Conservation (phyloP, 2,797 vertebrate genomes). For the Chrysolophus pictus region DNA sequence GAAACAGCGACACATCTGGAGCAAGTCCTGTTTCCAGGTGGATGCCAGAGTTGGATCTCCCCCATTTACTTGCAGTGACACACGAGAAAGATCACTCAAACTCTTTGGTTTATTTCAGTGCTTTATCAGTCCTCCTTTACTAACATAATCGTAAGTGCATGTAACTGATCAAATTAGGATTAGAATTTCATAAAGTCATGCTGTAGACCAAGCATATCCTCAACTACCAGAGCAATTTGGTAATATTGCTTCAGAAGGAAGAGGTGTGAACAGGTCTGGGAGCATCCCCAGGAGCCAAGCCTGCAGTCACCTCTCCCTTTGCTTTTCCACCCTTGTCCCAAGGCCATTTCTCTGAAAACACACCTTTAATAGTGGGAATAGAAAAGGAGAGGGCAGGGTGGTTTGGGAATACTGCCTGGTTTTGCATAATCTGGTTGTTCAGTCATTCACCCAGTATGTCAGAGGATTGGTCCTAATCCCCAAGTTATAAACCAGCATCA, state of each 20-base stretch:
- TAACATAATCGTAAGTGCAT: neutral
- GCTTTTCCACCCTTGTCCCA: neutral
- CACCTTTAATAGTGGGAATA: neutral
- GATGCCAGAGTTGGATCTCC: fast-evolving
- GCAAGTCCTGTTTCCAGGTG: neutral
- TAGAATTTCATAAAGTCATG: neutral
- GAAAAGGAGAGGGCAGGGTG: neutral
- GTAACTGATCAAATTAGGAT: neutral
- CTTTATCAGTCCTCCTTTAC: neutral
- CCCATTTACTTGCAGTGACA: fast-evolving
- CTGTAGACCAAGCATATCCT: neutral
- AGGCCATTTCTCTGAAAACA: neutral
- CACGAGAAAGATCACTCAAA: neutral
- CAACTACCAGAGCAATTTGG: fast-evolving
- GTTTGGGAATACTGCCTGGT: neutral
- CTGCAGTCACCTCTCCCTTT: fast-evolving
- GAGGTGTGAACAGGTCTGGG: fast-evolving
- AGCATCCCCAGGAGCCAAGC: neutral
- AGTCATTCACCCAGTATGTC: slow-evolving; percentile 6
- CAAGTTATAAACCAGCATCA: slow-evolving; percentile 1
- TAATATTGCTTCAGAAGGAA: neutral
- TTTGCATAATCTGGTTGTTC: slow-evolving; percentile 5
- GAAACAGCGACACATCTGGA: neutral
- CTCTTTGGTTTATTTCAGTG: neutral
- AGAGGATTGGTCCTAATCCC: slow-evolving; percentile 26